phyloP scores from a whole-genome alignment of 2,797 vertebrate species.

The Pipistrellus kuhlii region DNA sequence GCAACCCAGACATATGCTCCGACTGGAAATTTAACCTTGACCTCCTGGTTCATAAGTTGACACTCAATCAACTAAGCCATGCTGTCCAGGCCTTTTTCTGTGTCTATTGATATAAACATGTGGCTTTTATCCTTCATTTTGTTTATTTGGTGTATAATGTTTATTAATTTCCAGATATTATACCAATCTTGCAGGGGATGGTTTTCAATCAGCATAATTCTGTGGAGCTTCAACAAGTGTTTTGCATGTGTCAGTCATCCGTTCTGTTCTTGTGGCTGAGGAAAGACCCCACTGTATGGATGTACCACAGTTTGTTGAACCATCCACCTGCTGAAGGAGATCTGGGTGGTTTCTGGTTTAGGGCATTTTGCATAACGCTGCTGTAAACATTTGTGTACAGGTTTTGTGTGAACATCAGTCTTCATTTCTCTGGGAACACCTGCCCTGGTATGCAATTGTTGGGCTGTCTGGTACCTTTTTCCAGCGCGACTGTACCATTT shows the following conservation, averaged over 20 bases:
- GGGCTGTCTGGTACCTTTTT: not conserved
- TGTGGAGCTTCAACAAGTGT: not conserved
- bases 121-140: not conserved
- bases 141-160: not conserved
- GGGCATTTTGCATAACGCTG: not conserved
- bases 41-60: too few species aligned
- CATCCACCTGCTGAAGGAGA: not conserved
- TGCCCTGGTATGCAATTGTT: not conserved
- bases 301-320: not conserved
- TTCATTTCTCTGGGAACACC: not conserved
- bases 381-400: not conserved
- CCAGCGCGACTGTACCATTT: not conserved
- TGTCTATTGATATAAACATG: not conserved
- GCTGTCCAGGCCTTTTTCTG: not conserved
- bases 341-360: not conserved
- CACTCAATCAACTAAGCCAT: too few species aligned
- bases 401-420: not conserved
- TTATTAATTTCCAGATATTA: not conserved
- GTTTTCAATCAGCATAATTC: not conserved
- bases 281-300: not conserved
- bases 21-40: too few species aligned
- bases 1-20: too few species aligned
- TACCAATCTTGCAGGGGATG: not conserved
- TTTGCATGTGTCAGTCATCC: not conserved
- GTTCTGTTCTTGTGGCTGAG: not conserved